A percentile compares a stretch with the other conserved stretches of the same genome.
Conservation (phyloP, 37 sponge, comb jelly and placozoan genomes). For the Beroe forskalii region DNA sequence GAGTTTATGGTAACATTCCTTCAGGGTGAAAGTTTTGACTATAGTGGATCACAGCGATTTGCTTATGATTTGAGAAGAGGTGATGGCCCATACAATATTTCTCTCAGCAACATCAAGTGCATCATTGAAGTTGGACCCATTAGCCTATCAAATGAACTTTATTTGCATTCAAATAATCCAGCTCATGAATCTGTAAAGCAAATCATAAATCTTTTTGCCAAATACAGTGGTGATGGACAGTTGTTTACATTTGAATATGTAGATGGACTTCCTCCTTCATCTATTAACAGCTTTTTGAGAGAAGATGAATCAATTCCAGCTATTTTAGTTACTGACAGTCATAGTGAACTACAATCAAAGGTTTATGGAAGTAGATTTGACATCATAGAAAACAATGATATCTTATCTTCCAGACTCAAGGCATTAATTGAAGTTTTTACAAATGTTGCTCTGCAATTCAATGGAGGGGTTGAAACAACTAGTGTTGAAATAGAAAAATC, state of each 20-base stretch:
- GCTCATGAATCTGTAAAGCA: not conserved
- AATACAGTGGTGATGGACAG: not conserved
- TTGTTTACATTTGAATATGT: not conserved
- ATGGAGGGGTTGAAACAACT: not conserved
- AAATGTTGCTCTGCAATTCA: not conserved
- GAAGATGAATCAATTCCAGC: not conserved
- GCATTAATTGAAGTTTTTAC: not conserved
- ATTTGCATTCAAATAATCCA: not conserved
- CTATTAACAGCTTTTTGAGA: conserved; percentile 21
- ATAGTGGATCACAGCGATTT: conserved; percentile 38
- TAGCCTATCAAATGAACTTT: not conserved
- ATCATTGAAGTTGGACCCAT: conserved; percentile 44
- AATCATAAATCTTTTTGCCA: not conserved
- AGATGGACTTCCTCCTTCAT: not conserved
- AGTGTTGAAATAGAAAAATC: not conserved
- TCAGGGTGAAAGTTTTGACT: conserved; percentile 54
- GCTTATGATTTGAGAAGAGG: conserved; percentile 3
- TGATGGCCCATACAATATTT: not conserved
- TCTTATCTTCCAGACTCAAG: not conserved
- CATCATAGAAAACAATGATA: not conserved
- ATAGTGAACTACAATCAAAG: not conserved
- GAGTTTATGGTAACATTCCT: conserved; percentile 43
- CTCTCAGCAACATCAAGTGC: not conserved
- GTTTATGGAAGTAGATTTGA: conserved; percentile 53
- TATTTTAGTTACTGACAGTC: not conserved